phyloP scores from a whole-genome alignment of 1,140 invertebrate species.

The Drosophila mojavensis region DNA sequence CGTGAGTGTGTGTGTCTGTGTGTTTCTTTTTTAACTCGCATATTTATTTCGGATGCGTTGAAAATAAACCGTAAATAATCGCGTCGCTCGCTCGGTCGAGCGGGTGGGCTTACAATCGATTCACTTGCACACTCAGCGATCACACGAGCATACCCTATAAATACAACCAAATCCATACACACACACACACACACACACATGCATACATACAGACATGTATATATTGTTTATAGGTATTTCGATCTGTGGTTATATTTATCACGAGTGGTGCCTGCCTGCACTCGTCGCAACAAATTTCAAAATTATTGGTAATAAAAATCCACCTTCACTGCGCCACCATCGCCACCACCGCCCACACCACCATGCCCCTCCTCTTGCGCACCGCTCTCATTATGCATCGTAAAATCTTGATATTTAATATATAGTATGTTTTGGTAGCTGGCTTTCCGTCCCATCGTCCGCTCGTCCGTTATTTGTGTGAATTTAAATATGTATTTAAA shows the following conservation, averaged over 20 bases:
- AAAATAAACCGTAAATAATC: conserved; percentile 83
- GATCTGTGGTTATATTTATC: conserved; percentile 80
- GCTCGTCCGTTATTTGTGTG: conserved; percentile 40
- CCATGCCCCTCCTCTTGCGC: neutral
- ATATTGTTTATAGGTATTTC: conserved; percentile 28
- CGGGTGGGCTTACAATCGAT: conserved; percentile 75
- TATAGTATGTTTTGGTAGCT: conserved; percentile 59
- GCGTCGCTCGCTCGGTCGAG: conserved; percentile 58
- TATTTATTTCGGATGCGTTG: conserved; percentile 81
- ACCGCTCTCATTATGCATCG: conserved; percentile 63
- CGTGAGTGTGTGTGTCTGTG: neutral
- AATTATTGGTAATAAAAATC: conserved; percentile 82
- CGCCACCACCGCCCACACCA: neutral
- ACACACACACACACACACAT: conserved; percentile 16
- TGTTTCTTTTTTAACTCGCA: conserved; percentile 42
- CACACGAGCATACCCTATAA: conserved; percentile 20
- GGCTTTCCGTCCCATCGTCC: neutral
- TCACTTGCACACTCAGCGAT: conserved; percentile 69
- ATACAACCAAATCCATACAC: conserved; percentile 42
- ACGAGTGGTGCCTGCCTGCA: conserved; percentile 75
- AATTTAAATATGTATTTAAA: conserved; percentile 67
- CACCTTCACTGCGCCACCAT: conserved; percentile 69
- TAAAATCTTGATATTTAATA: conserved; percentile 80
- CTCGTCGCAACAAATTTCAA: conserved; percentile 79
- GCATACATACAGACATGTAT: conserved; percentile 30